phyloP scores from a whole-genome alignment of 53 echinoderm and acorn worm species.

The Actinopyga echinites region DNA sequence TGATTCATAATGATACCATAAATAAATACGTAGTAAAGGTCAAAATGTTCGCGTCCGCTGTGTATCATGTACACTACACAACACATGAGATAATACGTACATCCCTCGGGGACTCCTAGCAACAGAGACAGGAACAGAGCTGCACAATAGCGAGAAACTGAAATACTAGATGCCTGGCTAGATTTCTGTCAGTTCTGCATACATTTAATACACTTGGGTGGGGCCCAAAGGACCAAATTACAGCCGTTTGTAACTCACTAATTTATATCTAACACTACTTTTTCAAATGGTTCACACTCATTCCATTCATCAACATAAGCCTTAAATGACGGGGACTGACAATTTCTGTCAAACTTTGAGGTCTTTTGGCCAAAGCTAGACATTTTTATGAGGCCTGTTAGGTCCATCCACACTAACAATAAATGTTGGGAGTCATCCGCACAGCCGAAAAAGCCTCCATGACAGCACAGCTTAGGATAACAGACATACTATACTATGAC shows the following conservation, averaged over 20 bases:
- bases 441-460: no score
- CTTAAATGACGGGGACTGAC: conserved; percentile 30
- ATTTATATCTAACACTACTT: conserved; percentile 34
- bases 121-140: no score
- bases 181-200: conserved; percentile 16
- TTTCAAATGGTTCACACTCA: conserved; percentile 33
- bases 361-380: conserved; percentile 30
- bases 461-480: neutral
- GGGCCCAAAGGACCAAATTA: conserved; percentile 40
- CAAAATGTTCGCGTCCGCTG: neutral
- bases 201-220: conserved; percentile 41
- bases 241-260: conserved; percentile 35
- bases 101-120: conserved; percentile 28
- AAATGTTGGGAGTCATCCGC: neutral
- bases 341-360: conserved; percentile 35
- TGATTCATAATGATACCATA: neutral
- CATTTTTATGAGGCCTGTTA: conserved; percentile 32
- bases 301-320: conserved; percentile 30
- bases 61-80: neutral
- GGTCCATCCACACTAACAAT: neutral
- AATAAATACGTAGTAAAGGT: neutral
- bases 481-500: neutral
- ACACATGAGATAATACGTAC: neutral
- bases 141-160: neutral
- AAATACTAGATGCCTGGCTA: conserved; percentile 21